phyloP scores from a whole-genome alignment of 1,140 invertebrate genomes.

The Hylyphantes graminicola region DNA sequence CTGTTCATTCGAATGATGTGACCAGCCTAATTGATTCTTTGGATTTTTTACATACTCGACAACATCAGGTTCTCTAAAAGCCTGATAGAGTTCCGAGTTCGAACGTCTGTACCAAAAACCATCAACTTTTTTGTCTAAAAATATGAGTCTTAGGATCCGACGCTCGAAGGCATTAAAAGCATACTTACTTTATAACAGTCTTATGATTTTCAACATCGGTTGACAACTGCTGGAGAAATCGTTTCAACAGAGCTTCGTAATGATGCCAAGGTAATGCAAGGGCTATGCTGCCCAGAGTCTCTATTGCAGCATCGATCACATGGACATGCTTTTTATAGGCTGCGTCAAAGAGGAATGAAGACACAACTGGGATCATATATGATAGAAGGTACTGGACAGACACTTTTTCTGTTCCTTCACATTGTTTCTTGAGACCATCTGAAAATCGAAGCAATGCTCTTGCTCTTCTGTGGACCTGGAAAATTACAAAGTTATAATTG shows the following conservation, averaged over 20 bases:
- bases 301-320: constrained; percentile 82
- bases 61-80: no score
- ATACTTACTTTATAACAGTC: constrained; percentile 74
- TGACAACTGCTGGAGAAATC: constrained; percentile 81
- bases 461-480: constrained; percentile 83
- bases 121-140: no score
- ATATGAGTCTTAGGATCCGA: no score
- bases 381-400: constrained; percentile 79
- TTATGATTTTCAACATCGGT: constrained; percentile 80
- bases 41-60: no score
- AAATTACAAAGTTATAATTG: constrained; percentile 65
- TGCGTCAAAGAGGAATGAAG: constrained; percentile 82
- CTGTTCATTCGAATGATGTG: no score
- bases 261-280: constrained; percentile 85
- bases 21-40: no score
- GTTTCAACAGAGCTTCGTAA: constrained; percentile 83
- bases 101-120: no score
- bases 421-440: constrained; percentile 67
- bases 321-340: constrained; percentile 80
- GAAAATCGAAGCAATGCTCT: constrained; percentile 77
- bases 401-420: constrained; percentile 72
- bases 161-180: background rate
- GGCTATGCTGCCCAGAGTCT: constrained; percentile 78
- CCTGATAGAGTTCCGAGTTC: no score
- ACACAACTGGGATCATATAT: constrained; percentile 86